Percentiles rank a stretch among this genome's conserved stretches.
phyloP scores from a whole-genome alignment of 2,113 vertebrate genomes.

The Sinosuthora webbiana region DNA sequence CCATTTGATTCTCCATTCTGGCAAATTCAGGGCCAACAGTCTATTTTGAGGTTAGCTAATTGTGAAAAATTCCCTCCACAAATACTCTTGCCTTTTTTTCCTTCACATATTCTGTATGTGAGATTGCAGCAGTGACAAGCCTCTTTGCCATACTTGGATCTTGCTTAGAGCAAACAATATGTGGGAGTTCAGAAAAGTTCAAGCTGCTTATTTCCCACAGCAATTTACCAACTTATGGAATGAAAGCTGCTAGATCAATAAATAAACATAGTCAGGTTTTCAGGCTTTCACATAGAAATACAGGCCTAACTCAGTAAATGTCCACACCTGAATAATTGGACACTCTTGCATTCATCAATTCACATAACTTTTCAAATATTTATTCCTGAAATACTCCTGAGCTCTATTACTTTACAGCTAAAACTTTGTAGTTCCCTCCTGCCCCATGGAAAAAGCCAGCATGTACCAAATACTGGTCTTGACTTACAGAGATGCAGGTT shows the following conservation, averaged over 20 bases:
- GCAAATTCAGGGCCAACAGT: background rate
- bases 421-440: background rate
- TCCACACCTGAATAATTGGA: background rate
- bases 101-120: background rate
- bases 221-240: background rate
- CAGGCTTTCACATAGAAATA: background rate
- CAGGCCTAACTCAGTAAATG: background rate
- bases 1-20: background rate
- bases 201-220: background rate
- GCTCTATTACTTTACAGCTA: background rate
- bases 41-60: background rate
- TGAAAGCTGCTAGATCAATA: background rate
- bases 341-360: background rate
- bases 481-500: background rate
- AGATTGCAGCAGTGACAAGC: background rate
- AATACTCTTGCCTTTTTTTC: background rate
- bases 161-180: background rate
- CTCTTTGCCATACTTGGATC: background rate
- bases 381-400: background rate
- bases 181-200: background rate
- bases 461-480: background rate
- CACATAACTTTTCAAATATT: background rate
- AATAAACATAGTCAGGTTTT: background rate
- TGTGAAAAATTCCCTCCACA: background rate
- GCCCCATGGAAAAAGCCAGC: background rate